phyloP scores from a whole-genome alignment of 2,113 vertebrate species.

The Rhinoderma darwinii region DNA sequence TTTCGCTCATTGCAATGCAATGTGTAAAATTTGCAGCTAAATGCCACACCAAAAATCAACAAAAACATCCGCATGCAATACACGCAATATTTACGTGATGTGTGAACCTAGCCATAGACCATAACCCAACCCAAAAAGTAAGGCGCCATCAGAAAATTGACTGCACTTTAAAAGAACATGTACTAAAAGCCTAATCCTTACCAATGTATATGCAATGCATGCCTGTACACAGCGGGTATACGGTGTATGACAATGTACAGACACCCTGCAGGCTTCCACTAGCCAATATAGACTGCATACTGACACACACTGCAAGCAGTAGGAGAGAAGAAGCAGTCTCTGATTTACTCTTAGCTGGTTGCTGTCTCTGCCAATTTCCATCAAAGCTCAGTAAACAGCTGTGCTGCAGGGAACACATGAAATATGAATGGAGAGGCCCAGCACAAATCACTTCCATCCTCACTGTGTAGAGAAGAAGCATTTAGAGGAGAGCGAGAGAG shows the following conservation, averaged over 20 bases:
- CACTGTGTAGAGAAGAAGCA: slow-evolving; percentile 16
- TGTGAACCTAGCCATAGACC: too few relatives aligned
- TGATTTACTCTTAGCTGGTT: slow-evolving; percentile 55
- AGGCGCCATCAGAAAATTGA: too few relatives aligned
- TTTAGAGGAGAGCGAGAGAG: not conserved
- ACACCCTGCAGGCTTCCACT: not conserved
- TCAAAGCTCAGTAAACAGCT: slow-evolving; percentile 57
- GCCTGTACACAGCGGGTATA: too few relatives aligned
- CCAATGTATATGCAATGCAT: too few relatives aligned
- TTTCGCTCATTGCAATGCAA: too few relatives aligned
- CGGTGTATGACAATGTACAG: not conserved
- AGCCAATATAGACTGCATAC: not conserved
- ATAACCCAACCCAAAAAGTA: too few relatives aligned
- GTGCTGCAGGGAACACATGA: slow-evolving; percentile 58
- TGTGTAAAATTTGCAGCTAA: too few relatives aligned
- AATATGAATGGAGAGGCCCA: slow-evolving; percentile 54
- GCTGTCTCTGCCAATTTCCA: slow-evolving; percentile 59
- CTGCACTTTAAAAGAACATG: too few relatives aligned
- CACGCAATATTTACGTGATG: too few relatives aligned
- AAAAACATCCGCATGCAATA: too few relatives aligned
- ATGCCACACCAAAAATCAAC: too few relatives aligned
- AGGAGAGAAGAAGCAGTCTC: slow-evolving; percentile 31
- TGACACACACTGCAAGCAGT: slow-evolving; percentile 22
- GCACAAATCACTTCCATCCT: slow-evolving; percentile 53
- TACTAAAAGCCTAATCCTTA: too few relatives aligned